These are phyloP conservation scores for Panthera leo DNA, from an alignment of 2,113 vertebrate genomes.

Conservation along the genomic window DNA sequence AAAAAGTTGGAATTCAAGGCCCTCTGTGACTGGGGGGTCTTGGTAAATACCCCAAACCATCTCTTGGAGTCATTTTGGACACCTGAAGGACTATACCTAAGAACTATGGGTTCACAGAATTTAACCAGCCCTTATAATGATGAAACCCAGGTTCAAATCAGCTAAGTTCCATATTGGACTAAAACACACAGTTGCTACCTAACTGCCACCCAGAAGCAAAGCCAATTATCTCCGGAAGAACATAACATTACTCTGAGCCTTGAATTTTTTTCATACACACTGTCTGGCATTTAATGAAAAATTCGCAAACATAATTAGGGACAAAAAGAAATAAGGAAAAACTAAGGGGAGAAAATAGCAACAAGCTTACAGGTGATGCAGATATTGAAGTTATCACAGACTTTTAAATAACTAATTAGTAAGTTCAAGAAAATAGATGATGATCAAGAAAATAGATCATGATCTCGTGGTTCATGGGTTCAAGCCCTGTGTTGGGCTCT, in stretches of 20 bases:
- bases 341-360: background rate
- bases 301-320: background rate
- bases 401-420: background rate
- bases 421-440: background rate
- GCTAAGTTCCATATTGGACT: background rate
- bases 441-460: too few species aligned
- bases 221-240: background rate
- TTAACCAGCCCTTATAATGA: background rate
- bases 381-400: background rate
- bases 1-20: background rate
- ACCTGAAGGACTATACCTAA: background rate
- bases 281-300: background rate
- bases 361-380: background rate
- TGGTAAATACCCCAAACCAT: background rate
- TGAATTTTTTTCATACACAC: background rate
- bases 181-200: background rate
- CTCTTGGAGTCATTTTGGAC: background rate
- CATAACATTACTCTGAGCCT: background rate
- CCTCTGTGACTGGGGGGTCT: background rate
- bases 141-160: background rate
- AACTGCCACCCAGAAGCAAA: background rate
- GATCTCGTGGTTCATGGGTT: too few species aligned
- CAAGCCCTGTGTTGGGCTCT: too few species aligned
- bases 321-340: background rate
- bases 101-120: background rate